phyloP scores from a whole-genome alignment of 2,113 vertebrate genomes.

The Pseudonaja textilis region DNA sequence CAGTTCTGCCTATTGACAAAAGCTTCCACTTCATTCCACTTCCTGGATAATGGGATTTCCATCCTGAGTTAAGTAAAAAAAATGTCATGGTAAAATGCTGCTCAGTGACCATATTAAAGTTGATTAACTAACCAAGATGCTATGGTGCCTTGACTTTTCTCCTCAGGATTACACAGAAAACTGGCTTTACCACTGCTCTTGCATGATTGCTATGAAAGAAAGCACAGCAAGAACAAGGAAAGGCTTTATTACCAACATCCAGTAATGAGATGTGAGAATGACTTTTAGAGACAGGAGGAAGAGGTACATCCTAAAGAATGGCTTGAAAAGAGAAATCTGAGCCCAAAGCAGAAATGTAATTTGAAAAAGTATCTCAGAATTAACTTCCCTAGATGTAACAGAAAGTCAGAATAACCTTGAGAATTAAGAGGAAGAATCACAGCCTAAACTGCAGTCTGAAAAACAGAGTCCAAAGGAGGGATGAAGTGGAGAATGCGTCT shows the following conservation, averaged over 20 bases:
- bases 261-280: not conserved
- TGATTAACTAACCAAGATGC: not conserved
- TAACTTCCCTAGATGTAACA: too few relatives aligned
- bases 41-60: not conserved
- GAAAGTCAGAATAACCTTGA: too few relatives aligned
- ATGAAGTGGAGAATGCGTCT: too few relatives aligned
- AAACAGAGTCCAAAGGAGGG: too few relatives aligned
- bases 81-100: not conserved
- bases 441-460: too few relatives aligned
- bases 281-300: too few relatives aligned
- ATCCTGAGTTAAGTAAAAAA: not conserved
- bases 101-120: not conserved
- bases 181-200: not conserved
- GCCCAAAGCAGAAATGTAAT: too few relatives aligned
- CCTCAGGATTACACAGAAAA: not conserved
- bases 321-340: too few relatives aligned
- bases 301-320: too few relatives aligned
- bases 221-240: not conserved
- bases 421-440: too few relatives aligned
- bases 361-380: too few relatives aligned
- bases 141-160: not conserved
- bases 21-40: not conserved
- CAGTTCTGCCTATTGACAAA: not conserved
- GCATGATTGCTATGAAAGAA: not conserved
- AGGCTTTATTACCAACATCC: too few relatives aligned